A percentile compares a stretch with the other conserved stretches of the same genome.
These are phyloP conservation scores for Sebastes oblongus DNA, from an alignment of 2,797 vertebrate species.

Conservation along the genomic window DNA sequence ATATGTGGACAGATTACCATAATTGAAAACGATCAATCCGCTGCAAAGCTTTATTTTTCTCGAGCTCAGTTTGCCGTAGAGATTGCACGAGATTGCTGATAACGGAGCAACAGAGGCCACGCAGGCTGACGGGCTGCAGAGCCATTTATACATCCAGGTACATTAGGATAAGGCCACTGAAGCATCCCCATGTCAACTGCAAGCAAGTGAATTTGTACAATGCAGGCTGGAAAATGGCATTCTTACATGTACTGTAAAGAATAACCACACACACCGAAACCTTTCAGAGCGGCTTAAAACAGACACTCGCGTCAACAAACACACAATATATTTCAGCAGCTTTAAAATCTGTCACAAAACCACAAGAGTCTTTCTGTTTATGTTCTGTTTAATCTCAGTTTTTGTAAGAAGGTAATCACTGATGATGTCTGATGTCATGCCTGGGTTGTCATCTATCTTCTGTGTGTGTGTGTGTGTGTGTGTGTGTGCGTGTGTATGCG, in stretches of 20 bases:
- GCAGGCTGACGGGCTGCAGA: neutral
- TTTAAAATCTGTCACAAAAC: constrained; percentile 3
- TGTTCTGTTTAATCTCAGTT: constrained; percentile 16
- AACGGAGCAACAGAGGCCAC: neutral
- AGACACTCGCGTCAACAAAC: neutral
- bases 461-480: constrained; percentile 13
- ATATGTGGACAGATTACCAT: constrained; percentile 30
- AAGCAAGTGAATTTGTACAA: neutral
- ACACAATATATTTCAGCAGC: neutral
- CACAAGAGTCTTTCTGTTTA: neutral
- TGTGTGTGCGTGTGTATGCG: constrained; percentile 50
- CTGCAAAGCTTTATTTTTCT: constrained; percentile 15
- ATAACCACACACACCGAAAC: neutral
- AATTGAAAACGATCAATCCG: constrained; percentile 47
- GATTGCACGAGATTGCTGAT: constrained; percentile 36
- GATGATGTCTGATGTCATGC: constrained; percentile 42
- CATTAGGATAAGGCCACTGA: neutral
- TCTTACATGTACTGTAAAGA: neutral
- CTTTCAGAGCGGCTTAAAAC: neutral
- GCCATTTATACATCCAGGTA: neutral
- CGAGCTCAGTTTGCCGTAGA: neutral
- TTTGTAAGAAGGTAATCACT: constrained; percentile 36
- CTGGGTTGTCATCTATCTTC: constrained; percentile 39
- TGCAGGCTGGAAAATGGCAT: neutral
- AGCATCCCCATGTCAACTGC: no score